Evolutionary conservation across 2,888 invertebrate genomes (phyloP).

Genomic region (Limnephilus lunatus): DNA sequence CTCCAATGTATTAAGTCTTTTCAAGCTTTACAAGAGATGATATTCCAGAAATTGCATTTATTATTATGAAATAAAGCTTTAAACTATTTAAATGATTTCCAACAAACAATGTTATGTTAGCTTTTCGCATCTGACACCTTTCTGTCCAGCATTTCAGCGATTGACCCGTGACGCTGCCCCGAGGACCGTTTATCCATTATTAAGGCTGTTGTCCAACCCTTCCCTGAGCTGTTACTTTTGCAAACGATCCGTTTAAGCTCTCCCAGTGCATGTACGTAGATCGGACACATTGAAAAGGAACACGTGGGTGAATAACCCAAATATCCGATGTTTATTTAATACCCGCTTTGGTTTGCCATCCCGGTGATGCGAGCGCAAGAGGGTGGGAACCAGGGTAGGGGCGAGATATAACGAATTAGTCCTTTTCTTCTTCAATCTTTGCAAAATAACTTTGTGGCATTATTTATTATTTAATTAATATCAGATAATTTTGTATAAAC

Average conservation of each 20-base stretch:
- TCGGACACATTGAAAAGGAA: conserved; percentile 27
- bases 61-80: not conserved
- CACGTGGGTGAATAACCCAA: conserved; percentile 42
- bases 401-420: not conserved
- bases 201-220: conserved; percentile 26
- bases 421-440: too few relatives aligned
- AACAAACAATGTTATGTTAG: not conserved
- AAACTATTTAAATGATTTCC: not conserved
- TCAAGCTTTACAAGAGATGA: not conserved
- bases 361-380: conserved; percentile 37
- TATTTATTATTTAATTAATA: too few relatives aligned
- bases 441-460: too few relatives aligned
- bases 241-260: conserved; percentile 34
- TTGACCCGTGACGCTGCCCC: not conserved
- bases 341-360: conserved; percentile 60
- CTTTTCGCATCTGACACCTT: not conserved
- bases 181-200: conserved; percentile 21
- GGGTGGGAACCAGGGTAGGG: conserved; percentile 26
- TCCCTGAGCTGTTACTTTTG: not conserved
- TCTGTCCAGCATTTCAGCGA: not conserved
- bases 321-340: conserved; percentile 62
- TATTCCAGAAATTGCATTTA: not conserved
- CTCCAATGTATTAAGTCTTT: too few relatives aligned
- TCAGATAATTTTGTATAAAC: too few relatives aligned
- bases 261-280: conserved; percentile 12